Base-by-base conservation (phyloP, 2,797 vertebrate species). In the Micropoecilia bifurca region DNA sequence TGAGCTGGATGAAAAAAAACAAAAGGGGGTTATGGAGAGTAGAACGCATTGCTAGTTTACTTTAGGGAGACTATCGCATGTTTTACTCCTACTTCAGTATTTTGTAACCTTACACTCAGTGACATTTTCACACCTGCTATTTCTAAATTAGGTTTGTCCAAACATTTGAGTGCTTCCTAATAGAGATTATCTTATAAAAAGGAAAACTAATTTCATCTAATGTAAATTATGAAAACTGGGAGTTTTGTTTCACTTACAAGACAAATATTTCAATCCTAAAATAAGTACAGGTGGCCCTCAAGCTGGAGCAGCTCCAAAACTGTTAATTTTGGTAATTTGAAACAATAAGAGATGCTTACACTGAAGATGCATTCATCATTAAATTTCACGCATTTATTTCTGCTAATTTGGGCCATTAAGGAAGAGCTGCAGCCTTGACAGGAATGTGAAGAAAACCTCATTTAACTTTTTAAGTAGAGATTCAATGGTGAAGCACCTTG, bases 1-100 rank as follows among this genome's bases (percentile, higher is more conserved):
- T 85, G 75, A 59, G 78, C 92, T 90, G 6, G 14, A 79, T 73
- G 3, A 77, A 79, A 2, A 33, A 33, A 28, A 82, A 50, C 2
- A 77, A 43, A 12, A 10, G 6, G 13, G 12, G 25, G 68, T 45
- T 46, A 71, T 28, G 3, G 68, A 46, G 14, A 13, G 25, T 45
- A 13, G 13, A 45, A 28, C 3, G n/a, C n/a, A 71, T 28, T 71
- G 25, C 12, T 71, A 45, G 41, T 46, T 71, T 28, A 14, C 12
- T 8, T 28, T 18, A 46, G 12, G 12, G 2, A 45, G 16, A 71
- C 41, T 45, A 53, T 9, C 6, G 8, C 7, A 25, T 13, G 4
- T 69, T 43, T 69, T 43, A 69, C 39, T 43, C 13, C 39, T 25
- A 69, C 36, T 43, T 69, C 66, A 41, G 20, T 6, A 41, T 69